These are phyloP conservation scores for Chiridota heheva DNA, from an alignment of 35 echinoderm and acorn worm genomes.

Conservation along the genomic window DNA sequence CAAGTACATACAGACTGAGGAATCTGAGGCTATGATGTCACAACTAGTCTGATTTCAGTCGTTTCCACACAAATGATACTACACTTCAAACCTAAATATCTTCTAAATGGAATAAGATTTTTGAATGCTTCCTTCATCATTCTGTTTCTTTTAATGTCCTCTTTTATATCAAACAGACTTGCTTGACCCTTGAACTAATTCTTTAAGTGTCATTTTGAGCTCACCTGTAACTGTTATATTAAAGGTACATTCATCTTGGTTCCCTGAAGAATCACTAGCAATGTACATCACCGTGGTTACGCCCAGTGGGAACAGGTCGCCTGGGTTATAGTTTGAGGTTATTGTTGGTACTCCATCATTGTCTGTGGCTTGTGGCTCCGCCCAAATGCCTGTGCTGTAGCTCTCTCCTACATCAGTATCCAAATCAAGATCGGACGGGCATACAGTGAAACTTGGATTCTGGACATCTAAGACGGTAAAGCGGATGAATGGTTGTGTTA, in stretches of 20 bases:
- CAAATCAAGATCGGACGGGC: conserved; percentile 31
- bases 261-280: conserved; percentile 35
- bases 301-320: conserved; percentile 50
- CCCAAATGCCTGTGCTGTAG: conserved; percentile 26
- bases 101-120: too few relatives aligned
- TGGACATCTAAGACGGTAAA: too few relatives aligned
- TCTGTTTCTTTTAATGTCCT: too few relatives aligned
- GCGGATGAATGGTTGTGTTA: too few relatives aligned
- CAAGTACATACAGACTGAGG: too few relatives aligned
- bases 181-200: too few relatives aligned
- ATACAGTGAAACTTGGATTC: conserved; percentile 29
- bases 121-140: too few relatives aligned
- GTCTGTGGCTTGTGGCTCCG: conserved; percentile 40
- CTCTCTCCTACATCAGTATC: conserved; percentile 18
- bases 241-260: conserved; percentile 36
- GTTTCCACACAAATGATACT: too few relatives aligned
- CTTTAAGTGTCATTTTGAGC: not conserved
- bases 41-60: too few relatives aligned
- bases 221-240: conserved; percentile 25
- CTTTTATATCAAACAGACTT: not conserved
- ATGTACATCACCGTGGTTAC: conserved; percentile 47
- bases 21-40: too few relatives aligned
- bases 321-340: conserved; percentile 22
- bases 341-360: conserved; percentile 20
- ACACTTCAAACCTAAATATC: too few relatives aligned